Evolutionary conservation across 2,888 invertebrate genomes (phyloP).

Genomic region (Cantharis rustica): DNA sequence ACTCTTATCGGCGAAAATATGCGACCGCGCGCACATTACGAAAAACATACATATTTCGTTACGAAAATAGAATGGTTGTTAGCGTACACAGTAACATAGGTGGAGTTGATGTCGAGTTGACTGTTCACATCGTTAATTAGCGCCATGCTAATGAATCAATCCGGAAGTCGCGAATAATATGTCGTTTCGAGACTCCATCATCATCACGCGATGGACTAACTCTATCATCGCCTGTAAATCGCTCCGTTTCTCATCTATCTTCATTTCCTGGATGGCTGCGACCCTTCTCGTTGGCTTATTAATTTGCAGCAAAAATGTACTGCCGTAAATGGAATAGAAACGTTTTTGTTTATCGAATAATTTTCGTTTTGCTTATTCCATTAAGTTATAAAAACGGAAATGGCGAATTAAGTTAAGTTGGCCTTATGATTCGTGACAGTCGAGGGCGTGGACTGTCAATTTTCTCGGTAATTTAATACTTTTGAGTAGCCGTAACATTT

Average conservation of each 20-base stretch:
- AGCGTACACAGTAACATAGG: neutral
- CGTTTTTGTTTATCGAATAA: slow-evolving; percentile 37
- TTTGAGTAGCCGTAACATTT: slow-evolving; percentile 9
- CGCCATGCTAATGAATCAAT: slow-evolving; percentile 41
- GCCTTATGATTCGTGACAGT: slow-evolving; percentile 37
- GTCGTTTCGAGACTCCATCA: slow-evolving; percentile 35
- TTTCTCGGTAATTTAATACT: slow-evolving; percentile 19
- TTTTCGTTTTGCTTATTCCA: slow-evolving; percentile 35
- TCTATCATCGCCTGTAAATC: slow-evolving; percentile 30
- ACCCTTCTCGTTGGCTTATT: slow-evolving; percentile 40
- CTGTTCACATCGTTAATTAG: slow-evolving; percentile 41
- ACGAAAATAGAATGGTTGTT: neutral
- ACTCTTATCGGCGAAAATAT: neutral
- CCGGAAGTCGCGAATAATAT: slow-evolving; percentile 35
- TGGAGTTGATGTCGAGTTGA: slow-evolving; percentile 23
- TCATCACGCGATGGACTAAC: slow-evolving; percentile 27
- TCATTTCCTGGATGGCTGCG: slow-evolving; percentile 45
- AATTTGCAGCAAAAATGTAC: slow-evolving; percentile 43
- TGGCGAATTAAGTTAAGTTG: slow-evolving; percentile 39
- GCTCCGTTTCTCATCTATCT: slow-evolving; percentile 44
- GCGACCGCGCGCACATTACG: neutral
- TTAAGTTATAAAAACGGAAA: slow-evolving; percentile 35
- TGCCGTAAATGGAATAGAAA: slow-evolving; percentile 45
- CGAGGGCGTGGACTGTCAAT: slow-evolving; percentile 31
- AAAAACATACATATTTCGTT: neutral